A percentile compares a stretch with the other conserved stretches of the same genome.
These are phyloP conservation scores for Andricus quercusramuli DNA, from an alignment of 2,888 invertebrate species.

Conservation along the genomic window DNA sequence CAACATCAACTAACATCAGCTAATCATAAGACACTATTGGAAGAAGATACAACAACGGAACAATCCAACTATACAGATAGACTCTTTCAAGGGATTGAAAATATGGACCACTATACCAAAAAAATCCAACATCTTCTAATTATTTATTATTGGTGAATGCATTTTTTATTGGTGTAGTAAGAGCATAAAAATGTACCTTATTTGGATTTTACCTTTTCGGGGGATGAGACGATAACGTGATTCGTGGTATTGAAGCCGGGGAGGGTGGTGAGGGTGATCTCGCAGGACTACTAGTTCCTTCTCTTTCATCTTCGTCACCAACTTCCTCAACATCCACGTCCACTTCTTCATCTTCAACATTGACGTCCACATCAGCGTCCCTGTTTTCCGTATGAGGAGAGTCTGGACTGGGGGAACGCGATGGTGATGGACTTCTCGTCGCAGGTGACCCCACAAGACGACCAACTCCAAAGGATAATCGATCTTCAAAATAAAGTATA, in stretches of 20 bases:
- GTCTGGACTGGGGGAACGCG: conserved; percentile 73
- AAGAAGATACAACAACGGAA: too few relatives aligned
- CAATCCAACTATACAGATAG: too few relatives aligned
- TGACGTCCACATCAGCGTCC: conserved; percentile 72
- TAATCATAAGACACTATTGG: too few relatives aligned
- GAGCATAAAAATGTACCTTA: not conserved
- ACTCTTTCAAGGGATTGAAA: too few relatives aligned
- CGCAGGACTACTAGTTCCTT: conserved; percentile 70
- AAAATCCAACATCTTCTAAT: too few relatives aligned
- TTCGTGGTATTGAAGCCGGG: conserved; percentile 66
- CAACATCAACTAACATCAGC: too few relatives aligned
- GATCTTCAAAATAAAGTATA: conserved; percentile 81
- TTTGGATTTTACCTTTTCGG: conserved; percentile 62
- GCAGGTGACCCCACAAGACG: conserved; percentile 83
- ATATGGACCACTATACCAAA: too few relatives aligned
- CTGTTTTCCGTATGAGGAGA: conserved; percentile 73
- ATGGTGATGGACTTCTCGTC: conserved; percentile 70
- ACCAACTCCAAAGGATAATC: conserved; percentile 91
- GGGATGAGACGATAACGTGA: conserved; percentile 65
- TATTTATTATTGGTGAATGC: not conserved
- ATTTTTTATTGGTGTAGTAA: not conserved
- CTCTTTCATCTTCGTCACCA: conserved; percentile 74
- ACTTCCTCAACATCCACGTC: conserved; percentile 76
- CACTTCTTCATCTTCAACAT: conserved; percentile 74
- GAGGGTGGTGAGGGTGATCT: conserved; percentile 72